Evolutionary conservation across 2,797 vertebrate genomes (phyloP).

Genomic region (Zalophus californianus): DNA sequence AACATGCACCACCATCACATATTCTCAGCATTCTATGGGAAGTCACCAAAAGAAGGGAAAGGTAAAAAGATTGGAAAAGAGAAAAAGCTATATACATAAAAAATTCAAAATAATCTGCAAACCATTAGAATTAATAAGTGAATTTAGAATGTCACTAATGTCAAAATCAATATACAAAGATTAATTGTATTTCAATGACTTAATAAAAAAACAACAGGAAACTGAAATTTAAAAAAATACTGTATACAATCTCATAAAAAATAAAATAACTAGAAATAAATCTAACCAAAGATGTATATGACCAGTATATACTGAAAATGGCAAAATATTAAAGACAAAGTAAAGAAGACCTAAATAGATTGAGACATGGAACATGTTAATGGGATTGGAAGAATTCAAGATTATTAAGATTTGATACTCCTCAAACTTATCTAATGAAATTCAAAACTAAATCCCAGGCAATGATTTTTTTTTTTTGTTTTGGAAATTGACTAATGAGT

Average conservation of each 20-base stretch:
- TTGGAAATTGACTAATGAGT: neutral
- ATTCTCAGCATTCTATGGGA: neutral
- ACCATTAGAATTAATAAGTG: neutral
- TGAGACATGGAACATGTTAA: neutral
- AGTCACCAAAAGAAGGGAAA: neutral
- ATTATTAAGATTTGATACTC: neutral
- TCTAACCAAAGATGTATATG: neutral
- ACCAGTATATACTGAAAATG: neutral
- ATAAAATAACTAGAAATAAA: neutral
- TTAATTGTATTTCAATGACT: neutral
- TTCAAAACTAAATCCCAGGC: constrained; percentile 9
- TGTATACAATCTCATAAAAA: neutral
- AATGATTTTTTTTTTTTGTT: neutral
- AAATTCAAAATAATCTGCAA: neutral
- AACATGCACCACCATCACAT: neutral
- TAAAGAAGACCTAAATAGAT: constrained; percentile 1
- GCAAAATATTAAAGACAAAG: constrained; percentile 8
- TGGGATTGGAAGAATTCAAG: neutral
- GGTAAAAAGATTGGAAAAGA: neutral
- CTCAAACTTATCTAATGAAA: constrained; percentile 19
- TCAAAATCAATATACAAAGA: neutral
- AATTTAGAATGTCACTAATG: neutral
- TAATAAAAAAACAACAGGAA: neutral
- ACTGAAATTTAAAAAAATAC: neutral
- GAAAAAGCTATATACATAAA: neutral